Base-by-base conservation (phyloP, 2,888 invertebrate genomes). In the Lathronympha strigana region DNA sequence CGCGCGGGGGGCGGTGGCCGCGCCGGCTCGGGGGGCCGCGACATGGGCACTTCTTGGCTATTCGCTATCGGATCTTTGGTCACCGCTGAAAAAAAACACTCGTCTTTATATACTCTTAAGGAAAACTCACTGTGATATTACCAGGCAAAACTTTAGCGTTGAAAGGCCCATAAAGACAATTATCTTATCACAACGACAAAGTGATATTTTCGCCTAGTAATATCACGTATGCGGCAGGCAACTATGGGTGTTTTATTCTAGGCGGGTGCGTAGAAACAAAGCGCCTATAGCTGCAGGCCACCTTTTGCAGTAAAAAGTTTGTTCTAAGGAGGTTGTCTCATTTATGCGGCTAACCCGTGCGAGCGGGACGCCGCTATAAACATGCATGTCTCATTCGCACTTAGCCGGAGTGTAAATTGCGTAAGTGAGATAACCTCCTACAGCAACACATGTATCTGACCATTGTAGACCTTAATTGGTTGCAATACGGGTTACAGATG, bases 11-110 rank as follows among this genome's bases (percentile, higher is more conserved):
- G 83, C 70, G 86, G 88, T 1, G 86, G 89, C 5, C 89, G 81
- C 2, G 72, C 76, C 1, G 87, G 87, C 75, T 90, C 90, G 0
- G 88, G 87, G 0, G 89, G 88, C 33, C 87, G 76, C 0, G 83
- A 77, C 67, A 78, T 81, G 4, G 80, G 78, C 6, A 78, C 82
- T 68, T 88, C 90, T 58, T 80, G 83, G 63, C 73, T 79, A 66
- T 70, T 79, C n/a, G 80, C 67, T 40, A 73, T 76, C 0, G 82
- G 79, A 15, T 89, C 89, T 68, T 82, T 88, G 68, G 47, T 73
- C 60, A 79, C 90, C 88, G 84, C 70, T 89, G 84, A 55, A 55
- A 71, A 70, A 64, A 61, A 53, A 21, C n/a, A 31, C 17, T 31
- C 21, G n/a, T 58, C 50, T 51, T 40, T 57, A 68, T 31, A 0